These are phyloP conservation scores for Psittacula echo DNA, from an alignment of 2,797 vertebrate genomes.

Conservation along the genomic window DNA sequence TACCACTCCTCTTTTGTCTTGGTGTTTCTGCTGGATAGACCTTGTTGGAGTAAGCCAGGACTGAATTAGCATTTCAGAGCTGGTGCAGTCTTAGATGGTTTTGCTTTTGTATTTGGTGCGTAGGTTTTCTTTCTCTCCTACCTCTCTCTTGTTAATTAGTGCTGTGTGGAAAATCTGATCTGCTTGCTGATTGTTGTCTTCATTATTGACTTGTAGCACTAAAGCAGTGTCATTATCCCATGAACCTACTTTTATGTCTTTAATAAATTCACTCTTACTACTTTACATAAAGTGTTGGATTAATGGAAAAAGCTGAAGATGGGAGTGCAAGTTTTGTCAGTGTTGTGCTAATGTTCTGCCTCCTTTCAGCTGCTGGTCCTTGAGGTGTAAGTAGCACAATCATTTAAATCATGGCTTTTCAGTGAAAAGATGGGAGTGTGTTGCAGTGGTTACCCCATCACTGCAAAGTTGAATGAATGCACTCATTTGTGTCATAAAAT, in stretches of 20 bases:
- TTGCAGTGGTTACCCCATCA: neutral
- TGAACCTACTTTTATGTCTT: neutral
- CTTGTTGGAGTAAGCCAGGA: slow-evolving; percentile 5
- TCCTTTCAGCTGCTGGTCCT: neutral
- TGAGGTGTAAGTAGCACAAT: neutral
- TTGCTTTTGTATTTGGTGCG: neutral
- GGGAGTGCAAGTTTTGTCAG: neutral
- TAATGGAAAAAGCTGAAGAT: neutral
- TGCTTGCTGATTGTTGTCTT: slow-evolving; percentile 35
- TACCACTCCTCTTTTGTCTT: neutral
- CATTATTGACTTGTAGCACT: slow-evolving; percentile 24
- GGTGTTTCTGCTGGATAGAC: neutral
- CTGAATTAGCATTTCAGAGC: slow-evolving; percentile 9
- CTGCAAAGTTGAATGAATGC: neutral
- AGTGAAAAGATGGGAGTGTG: neutral
- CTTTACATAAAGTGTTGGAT: neutral
- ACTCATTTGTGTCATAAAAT: neutral
- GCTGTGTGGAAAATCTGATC: slow-evolving; percentile 36
- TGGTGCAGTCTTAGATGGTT: slow-evolving; percentile 1
- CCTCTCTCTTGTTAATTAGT: neutral
- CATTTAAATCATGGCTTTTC: neutral
- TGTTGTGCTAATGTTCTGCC: neutral
- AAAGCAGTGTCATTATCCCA: slow-evolving; percentile 31
- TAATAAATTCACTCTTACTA: slow-evolving; percentile 8
- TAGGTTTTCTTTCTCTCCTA: neutral